Conservation (phyloP, 2,797 vertebrate species). For the Falco berigora region DNA sequence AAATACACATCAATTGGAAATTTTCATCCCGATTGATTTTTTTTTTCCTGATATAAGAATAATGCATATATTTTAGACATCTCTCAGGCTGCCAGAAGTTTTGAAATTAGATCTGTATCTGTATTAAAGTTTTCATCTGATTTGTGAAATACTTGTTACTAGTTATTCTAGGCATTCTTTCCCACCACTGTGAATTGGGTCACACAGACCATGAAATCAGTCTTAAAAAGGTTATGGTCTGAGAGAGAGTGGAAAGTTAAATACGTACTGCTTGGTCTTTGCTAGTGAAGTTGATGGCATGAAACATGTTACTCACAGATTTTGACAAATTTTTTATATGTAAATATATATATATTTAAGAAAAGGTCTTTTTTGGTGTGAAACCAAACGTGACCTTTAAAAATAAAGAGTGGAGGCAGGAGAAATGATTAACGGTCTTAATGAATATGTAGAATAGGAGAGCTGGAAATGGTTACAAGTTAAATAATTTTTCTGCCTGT, state of each 20-base stretch:
- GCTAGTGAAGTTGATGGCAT: background rate
- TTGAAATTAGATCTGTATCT: background rate
- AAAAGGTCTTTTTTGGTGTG: background rate
- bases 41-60: background rate
- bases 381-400: slow-evolving; percentile 19
- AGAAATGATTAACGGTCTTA: slow-evolving; percentile 43
- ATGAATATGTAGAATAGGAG: slow-evolving; percentile 49
- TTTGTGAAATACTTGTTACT: background rate
- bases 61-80: background rate
- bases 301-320: background rate
- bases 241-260: background rate
- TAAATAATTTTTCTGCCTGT: slow-evolving; percentile 20
- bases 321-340: background rate
- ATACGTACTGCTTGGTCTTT: background rate
- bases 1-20: background rate
- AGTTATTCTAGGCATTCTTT: background rate
- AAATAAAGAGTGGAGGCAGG: background rate
- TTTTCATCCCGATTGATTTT: background rate
- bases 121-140: background rate
- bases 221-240: background rate
- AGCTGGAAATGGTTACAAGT: slow-evolving; percentile 44
- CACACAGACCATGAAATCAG: background rate
- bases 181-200: background rate
- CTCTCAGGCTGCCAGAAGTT: background rate
- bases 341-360: background rate